Conservation (phyloP, 1,140 invertebrate genomes). For the Lutraria rhynchaena region DNA sequence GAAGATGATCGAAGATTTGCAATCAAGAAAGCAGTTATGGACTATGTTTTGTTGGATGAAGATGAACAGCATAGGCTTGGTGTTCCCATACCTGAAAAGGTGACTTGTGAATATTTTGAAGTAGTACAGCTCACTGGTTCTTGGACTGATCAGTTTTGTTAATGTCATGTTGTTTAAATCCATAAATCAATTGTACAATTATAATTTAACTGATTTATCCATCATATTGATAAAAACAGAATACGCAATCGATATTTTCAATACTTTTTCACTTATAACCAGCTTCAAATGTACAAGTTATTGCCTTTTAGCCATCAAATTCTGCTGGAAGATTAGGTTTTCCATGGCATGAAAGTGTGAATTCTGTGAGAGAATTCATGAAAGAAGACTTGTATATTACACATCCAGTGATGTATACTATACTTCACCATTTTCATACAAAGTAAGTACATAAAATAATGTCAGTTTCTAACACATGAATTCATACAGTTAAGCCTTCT, state of each 20-base stretch:
- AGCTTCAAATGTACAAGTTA: no score
- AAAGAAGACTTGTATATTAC: conserved; percentile 77
- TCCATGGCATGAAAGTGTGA: conserved; percentile 79
- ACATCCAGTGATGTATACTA: conserved; percentile 79
- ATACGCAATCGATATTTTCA: no score
- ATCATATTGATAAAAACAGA: no score
- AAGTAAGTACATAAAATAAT: conserved; percentile 70
- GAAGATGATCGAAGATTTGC: conserved; percentile 85
- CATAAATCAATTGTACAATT: no score
- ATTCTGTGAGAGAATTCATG: conserved; percentile 74
- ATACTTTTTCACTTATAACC: no score
- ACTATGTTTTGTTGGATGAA: conserved; percentile 88
- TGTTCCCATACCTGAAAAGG: conserved; percentile 84
- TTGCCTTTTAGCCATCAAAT: conserved; percentile 75
- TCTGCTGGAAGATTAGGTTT: conserved; percentile 76
- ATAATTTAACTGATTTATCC: no score
- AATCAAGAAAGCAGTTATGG: conserved; percentile 86
- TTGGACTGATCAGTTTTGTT: no score
- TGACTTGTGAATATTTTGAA: conserved; percentile 43
- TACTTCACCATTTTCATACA: conserved; percentile 79
- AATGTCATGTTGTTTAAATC: no score
- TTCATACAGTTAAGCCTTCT: no score
- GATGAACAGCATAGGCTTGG: conserved; percentile 86
- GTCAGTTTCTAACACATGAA: no score
- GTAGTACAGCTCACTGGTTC: no score